Conservation (phyloP, 2,113 vertebrate species). For the Tragelaphus strepsiceros region DNA sequence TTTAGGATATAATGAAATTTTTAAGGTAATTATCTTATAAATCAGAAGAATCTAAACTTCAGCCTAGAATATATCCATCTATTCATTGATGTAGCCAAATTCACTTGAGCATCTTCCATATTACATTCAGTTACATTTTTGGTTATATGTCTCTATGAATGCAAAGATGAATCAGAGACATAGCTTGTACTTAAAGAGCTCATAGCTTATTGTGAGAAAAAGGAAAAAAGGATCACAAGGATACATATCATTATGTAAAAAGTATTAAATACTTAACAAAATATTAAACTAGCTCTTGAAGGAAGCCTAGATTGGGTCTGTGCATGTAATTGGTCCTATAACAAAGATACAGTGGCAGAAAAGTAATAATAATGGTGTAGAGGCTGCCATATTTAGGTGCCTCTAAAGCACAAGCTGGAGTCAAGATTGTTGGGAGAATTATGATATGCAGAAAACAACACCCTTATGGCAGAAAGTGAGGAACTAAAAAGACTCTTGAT, state of each 20-base stretch:
- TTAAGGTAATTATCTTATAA: neutral
- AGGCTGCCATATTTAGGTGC: neutral
- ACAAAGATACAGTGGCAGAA: neutral
- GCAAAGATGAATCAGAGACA: neutral
- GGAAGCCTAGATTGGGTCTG: neutral
- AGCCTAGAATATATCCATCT: neutral
- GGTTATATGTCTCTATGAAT: neutral
- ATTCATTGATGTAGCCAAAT: neutral
- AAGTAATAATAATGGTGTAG: neutral
- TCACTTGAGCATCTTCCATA: neutral
- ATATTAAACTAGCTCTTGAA: neutral
- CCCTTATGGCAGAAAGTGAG: neutral
- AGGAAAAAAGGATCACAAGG: neutral
- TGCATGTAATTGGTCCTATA: neutral
- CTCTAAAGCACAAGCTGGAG: neutral
- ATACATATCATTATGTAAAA: neutral
- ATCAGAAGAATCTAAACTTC: neutral
- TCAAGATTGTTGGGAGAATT: neutral
- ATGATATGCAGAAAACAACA: neutral
- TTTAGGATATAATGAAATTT: neutral
- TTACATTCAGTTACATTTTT: neutral
- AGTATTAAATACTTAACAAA: neutral
- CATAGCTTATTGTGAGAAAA: neutral
- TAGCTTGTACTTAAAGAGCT: neutral
- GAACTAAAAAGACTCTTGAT: neutral